Base-by-base conservation (phyloP, 2,113 vertebrate species). In the Mirza zaza region DNA sequence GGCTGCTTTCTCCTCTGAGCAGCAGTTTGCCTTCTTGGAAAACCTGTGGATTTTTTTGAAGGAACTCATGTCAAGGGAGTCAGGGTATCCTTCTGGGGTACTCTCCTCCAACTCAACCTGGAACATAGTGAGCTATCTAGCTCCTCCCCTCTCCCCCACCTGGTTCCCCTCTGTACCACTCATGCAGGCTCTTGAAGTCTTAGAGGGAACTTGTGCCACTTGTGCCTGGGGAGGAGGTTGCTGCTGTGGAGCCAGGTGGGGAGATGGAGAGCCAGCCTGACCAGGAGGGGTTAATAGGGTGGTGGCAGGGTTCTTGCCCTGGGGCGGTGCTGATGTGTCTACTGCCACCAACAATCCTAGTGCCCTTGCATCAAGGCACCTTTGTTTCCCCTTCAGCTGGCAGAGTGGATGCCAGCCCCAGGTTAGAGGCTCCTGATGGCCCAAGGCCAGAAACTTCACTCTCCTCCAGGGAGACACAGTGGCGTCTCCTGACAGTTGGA, bases 401-500 rank as follows among this genome's bases (percentile, higher is more conserved):
- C 91, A 98, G 61, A 90, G 95, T 97, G 95, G 96, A 94, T 98
- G 97, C 96, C 96, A 98, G 97, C 96, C 94, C 93, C 94, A 97
- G 97, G 98, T 97, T 98, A 97, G 97, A 98, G 97, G 97, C 94
- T 97, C 81, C 91, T 95, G 80, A 91, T 98, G 98, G 98, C 98
- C 97, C 68, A 36, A 97, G 96, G 94, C 98, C 98, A 98, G 97
- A 98, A 98, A 96, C 96, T 97, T 87, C 92, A 39, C 77, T 95
- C 96, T 95, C 89, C 98, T 91, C 55, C 89, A 4, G 45, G 92
- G 95, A 98, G 96, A 98, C 97, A 95, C 18, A 75, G 96, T 96
- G 95, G 97, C 59, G 52, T 98, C 98, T 98, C 96, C 97, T 98
- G 98, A 98, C 97, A 97, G 95, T 87, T 97, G 97, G 96, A 98